Evolutionary conservation across 2,797 vertebrate species (phyloP), one percentile per base, ranked within the genome.

Genomic region (Danio jaintianensis): DNA sequence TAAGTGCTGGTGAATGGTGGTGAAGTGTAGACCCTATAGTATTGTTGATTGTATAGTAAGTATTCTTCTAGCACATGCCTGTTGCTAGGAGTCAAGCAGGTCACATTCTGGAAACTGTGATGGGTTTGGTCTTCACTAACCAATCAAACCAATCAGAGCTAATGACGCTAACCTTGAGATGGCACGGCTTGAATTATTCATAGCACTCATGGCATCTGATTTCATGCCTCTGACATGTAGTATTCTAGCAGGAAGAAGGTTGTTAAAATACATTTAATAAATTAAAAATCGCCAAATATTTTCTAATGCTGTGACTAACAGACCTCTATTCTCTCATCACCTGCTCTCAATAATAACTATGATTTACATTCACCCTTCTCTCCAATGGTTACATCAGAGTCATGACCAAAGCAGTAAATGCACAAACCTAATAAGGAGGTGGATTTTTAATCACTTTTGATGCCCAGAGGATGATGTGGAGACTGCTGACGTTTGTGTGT

Each of bases 91-190:
- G 71, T 71, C n/a, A 18, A 38, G 56, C n/a, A 69, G 79, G 64
- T 82, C 75, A 80, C 4, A 48, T 52, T 72, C 68, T 79, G 79
- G 75, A 86, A 85, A 86, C 67, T 86, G 70, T 73, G 67, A 68
- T 40, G 61, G 75, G 78, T 78, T 78, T 62, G 70, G 78, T 56
- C 50, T 79, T 48, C 16, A 73, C 77, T 66, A 70, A 71, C 74
- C 68, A 82, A 78, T 78, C 62, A 86, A 63, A 55, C 56, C 58
- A 59, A 47, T 80, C 58, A 64, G 59, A 29, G 66, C 42, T 73
- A 59, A 70, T 29, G 73, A 78, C 75, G 50, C 67, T 48, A 62
- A 80, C 55, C 53, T 75, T 52, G 50, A 78, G 69, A 62, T 61
- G 36, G 38, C 50, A 45, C 59, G 52, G 50, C 81, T 50, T 84